Percentiles rank a stretch among this genome's conserved stretches.
phyloP scores from a whole-genome alignment of 2,888 invertebrate species.

The Hesperia comma region DNA sequence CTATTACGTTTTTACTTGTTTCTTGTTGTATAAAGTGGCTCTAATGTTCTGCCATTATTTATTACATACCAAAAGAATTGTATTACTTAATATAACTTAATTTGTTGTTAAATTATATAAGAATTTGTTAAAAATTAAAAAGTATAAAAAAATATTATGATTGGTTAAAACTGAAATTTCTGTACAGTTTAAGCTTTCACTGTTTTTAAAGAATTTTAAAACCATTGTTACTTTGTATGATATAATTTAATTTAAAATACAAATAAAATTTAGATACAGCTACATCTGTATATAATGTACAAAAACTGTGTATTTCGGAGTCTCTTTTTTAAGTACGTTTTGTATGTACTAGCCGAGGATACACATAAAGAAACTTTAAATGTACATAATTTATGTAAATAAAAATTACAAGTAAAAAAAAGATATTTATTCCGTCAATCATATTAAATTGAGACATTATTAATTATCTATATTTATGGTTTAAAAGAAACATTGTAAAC shows the following conservation, averaged over 20 bases:
- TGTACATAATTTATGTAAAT: constrained; percentile 78
- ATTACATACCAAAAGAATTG: not conserved
- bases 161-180: not conserved
- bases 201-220: constrained; percentile 23
- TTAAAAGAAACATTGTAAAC: constrained; percentile 77
- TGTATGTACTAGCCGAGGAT: constrained; percentile 68
- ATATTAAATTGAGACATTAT: constrained; percentile 69
- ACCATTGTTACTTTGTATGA: constrained; percentile 24
- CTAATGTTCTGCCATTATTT: constrained; percentile 45
- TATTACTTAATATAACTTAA: constrained; percentile 2
- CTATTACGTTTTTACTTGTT: constrained; percentile 37
- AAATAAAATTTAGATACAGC: constrained; percentile 25
- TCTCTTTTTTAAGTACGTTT: constrained; percentile 60
- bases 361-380: constrained; percentile 53
- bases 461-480: constrained; percentile 75
- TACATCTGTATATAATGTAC: constrained; percentile 73
- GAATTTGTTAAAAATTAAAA: not conserved
- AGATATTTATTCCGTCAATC: constrained; percentile 79
- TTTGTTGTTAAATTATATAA: constrained; percentile 22
- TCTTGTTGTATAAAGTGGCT: constrained; percentile 44
- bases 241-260: constrained; percentile 16
- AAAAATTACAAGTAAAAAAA: constrained; percentile 61
- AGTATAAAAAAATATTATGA: not conserved
- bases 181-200: constrained; percentile 22
- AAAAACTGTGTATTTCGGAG: constrained; percentile 56